phyloP scores from a whole-genome alignment of 2,113 vertebrate species.

The Rhodinocichla rosea region DNA sequence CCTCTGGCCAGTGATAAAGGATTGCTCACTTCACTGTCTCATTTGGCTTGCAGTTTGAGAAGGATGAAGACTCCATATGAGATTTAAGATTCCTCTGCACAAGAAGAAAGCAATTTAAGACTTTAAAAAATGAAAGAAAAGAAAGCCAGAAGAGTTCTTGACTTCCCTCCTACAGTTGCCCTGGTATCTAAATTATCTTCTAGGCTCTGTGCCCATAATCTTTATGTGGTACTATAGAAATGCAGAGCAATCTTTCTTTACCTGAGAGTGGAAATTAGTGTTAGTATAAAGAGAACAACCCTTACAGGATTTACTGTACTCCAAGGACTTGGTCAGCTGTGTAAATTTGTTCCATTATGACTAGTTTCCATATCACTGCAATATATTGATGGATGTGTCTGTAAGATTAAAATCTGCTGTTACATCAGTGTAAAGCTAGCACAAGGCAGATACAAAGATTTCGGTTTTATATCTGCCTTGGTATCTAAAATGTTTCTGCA shows the following conservation, averaged over 20 bases:
- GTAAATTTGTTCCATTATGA: conserved; percentile 5
- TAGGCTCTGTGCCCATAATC: conserved; percentile 12
- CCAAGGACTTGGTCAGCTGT: conserved; percentile 11
- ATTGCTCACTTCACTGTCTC: not conserved
- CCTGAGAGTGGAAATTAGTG: not conserved
- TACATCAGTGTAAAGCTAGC: not conserved
- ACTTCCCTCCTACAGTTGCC: not conserved
- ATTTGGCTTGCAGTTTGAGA: not conserved
- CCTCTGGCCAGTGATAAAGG: not conserved
- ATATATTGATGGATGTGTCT: not conserved
- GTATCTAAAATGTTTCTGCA: not conserved
- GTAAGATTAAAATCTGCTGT: conserved; percentile 42
- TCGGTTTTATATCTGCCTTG: not conserved
- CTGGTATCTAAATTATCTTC: conserved; percentile 16
- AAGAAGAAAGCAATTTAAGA: not conserved
- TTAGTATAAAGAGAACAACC: conserved; percentile 3
- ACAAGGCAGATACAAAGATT: conserved; percentile 6
- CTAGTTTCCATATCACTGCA: not conserved
- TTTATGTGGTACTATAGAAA: not conserved
- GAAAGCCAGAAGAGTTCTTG: not conserved
- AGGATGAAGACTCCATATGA: not conserved
- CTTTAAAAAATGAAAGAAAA: not conserved
- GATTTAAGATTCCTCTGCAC: not conserved
- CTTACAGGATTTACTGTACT: not conserved
- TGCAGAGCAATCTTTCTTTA: conserved; percentile 5